Percentiles rank a stretch among this genome's conserved stretches.
These are phyloP conservation scores for Diplosoma virens DNA, from an alignment of 23 tunicate species.

Conservation along the genomic window DNA sequence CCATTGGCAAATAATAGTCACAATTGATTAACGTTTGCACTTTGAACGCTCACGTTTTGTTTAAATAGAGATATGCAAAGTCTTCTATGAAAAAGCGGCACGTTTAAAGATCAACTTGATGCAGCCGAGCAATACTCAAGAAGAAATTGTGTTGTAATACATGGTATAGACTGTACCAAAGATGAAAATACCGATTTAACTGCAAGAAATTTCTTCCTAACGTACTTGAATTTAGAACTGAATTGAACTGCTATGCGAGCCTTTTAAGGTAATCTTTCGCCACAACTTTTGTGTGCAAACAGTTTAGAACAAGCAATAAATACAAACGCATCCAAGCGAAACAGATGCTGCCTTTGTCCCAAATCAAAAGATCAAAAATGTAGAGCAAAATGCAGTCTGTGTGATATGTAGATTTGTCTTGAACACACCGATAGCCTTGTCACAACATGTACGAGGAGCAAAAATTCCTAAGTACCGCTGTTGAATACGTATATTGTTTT, in stretches of 20 bases:
- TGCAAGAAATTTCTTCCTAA: too few relatives aligned
- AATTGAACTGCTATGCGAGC: slow-evolving; percentile 1
- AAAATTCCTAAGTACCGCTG: not conserved
- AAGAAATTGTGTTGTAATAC: too few relatives aligned
- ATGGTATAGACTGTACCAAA: too few relatives aligned
- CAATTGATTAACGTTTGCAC: too few relatives aligned
- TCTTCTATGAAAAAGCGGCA: too few relatives aligned
- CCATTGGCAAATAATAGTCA: too few relatives aligned
- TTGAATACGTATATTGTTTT: not conserved
- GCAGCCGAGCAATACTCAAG: too few relatives aligned
- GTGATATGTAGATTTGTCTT: not conserved
- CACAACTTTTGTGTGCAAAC: not conserved
- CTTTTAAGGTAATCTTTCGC: not conserved
- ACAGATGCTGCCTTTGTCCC: not conserved
- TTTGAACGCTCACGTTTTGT: too few relatives aligned
- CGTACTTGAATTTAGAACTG: too few relatives aligned
- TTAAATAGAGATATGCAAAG: too few relatives aligned
- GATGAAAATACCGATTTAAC: too few relatives aligned
- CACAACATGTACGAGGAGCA: not conserved
- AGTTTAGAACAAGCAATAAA: not conserved
- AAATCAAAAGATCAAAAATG: not conserved
- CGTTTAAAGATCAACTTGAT: too few relatives aligned
- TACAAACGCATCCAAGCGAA: not conserved
- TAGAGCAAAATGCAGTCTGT: not conserved
- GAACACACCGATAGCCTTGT: not conserved